Conservation (phyloP, 37 sponge, comb jelly and placozoan species). For the Beroe forskalii region DNA sequence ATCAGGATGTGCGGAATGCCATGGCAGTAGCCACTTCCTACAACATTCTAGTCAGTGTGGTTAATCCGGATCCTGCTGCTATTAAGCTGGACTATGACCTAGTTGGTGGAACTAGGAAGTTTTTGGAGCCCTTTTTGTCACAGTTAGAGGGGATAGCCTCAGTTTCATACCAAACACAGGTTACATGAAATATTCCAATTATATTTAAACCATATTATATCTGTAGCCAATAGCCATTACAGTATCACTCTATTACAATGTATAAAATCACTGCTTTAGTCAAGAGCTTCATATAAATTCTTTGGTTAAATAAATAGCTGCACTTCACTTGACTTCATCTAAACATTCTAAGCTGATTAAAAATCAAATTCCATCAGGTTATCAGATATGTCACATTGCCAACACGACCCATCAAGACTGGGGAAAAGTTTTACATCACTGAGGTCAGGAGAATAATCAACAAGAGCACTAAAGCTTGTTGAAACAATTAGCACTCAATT, state of each 20-base stretch:
- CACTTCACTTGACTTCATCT: too few species aligned
- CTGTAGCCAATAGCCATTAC: too few species aligned
- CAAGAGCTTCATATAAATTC: too few species aligned
- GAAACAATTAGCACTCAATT: too few species aligned
- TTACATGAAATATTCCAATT: too few species aligned
- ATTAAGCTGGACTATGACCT: constrained; percentile 4
- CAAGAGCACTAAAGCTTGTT: too few species aligned
- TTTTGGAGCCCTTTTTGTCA: neutral
- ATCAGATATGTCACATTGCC: constrained; percentile 41
- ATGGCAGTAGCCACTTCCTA: constrained; percentile 61
- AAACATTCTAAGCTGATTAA: too few species aligned
- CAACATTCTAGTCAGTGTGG: constrained; percentile 63
- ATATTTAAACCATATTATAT: too few species aligned
- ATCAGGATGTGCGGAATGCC: constrained; percentile 39
- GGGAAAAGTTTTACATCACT: neutral
- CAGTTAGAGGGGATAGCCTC: neutral
- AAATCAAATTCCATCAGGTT: too few species aligned
- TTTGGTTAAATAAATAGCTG: too few species aligned
- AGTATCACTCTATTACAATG: too few species aligned
- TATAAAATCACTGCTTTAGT: neutral
- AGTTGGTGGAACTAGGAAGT: constrained; percentile 1
- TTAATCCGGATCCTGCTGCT: constrained; percentile 41
- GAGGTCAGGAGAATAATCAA: constrained; percentile 17
- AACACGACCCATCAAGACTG: neutral
- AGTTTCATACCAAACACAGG: constrained; percentile 50